Conservation (phyloP, 1,140 invertebrate genomes). For the Drosophila neocordata region DNA sequence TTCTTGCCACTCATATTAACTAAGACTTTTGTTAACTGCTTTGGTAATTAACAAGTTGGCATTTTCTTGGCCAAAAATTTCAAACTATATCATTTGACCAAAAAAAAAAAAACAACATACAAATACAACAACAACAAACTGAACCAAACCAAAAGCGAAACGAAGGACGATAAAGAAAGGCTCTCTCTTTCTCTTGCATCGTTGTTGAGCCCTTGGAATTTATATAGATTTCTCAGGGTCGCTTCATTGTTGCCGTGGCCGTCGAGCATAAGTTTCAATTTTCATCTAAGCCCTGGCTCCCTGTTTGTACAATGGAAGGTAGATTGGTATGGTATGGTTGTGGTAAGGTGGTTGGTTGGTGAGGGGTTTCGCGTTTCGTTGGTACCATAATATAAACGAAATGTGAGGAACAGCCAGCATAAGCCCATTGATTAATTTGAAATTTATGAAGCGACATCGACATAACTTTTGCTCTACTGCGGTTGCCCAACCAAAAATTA, state of each 20-base stretch:
- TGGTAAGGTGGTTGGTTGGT: background rate
- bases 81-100: constrained; percentile 33
- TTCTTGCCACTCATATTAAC: constrained; percentile 33
- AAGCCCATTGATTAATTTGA: constrained; percentile 82
- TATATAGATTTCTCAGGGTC: constrained; percentile 37
- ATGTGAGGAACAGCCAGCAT: constrained; percentile 37
- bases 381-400: background rate
- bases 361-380: no score
- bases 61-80: constrained; percentile 36
- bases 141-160: background rate
- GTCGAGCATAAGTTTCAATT: constrained; percentile 62
- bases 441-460: constrained; percentile 71
- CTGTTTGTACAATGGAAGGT: no score
- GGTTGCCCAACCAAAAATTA: constrained; percentile 27
- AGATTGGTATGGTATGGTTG: no score
- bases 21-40: constrained; percentile 58
- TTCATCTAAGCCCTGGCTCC: constrained; percentile 38
- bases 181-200: constrained; percentile 1
- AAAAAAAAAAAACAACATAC: constrained; percentile 31
- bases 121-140: background rate
- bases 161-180: background rate
- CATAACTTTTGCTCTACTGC: constrained; percentile 67
- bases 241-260: background rate
- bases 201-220: constrained; percentile 36
- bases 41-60: constrained; percentile 48